These are phyloP conservation scores for Sarcophaga rosellei DNA, from an alignment of 2,888 invertebrate species.

Conservation along the genomic window DNA sequence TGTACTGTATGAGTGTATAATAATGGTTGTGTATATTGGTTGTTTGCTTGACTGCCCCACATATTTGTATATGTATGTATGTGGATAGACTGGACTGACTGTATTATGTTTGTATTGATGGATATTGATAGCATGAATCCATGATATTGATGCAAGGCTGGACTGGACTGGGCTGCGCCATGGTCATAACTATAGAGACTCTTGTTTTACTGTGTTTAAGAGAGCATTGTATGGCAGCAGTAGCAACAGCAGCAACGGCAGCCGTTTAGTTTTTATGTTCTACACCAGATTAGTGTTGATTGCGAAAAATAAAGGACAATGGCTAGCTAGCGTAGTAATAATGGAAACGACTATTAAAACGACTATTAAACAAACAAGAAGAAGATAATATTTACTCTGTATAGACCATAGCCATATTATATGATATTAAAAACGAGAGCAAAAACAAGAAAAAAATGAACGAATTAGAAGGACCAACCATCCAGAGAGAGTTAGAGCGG, in stretches of 20 bases:
- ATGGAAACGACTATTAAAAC: slow-evolving; percentile 64
- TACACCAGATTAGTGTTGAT: slow-evolving; percentile 66
- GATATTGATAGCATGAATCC: slow-evolving; percentile 61
- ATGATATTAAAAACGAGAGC: not conserved
- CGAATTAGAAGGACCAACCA: not conserved
- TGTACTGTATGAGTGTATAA: slow-evolving; percentile 6
- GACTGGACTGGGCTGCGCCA: not conserved
- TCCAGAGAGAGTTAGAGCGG: too few species aligned
- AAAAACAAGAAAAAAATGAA: not conserved
- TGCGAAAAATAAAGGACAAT: slow-evolving; percentile 66
- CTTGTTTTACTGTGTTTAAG: not conserved
- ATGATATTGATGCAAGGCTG: too few species aligned
- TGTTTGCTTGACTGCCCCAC: slow-evolving; percentile 11
- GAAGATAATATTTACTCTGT: slow-evolving; percentile 55
- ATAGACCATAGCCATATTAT: not conserved
- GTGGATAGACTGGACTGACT: slow-evolving; percentile 45
- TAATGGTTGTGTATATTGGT: slow-evolving; percentile 52
- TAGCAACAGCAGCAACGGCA: not conserved
- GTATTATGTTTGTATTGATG: slow-evolving; percentile 65
- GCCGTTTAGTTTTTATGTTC: slow-evolving; percentile 36
- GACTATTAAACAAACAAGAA: slow-evolving; percentile 62
- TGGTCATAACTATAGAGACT: not conserved
- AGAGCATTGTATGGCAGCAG: not conserved
- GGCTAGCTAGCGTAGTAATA: slow-evolving; percentile 58
- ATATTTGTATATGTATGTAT: slow-evolving; percentile 17